Base-by-base conservation (phyloP, 92 coral and sea anemone species). In the Palythoa grandis region DNA sequence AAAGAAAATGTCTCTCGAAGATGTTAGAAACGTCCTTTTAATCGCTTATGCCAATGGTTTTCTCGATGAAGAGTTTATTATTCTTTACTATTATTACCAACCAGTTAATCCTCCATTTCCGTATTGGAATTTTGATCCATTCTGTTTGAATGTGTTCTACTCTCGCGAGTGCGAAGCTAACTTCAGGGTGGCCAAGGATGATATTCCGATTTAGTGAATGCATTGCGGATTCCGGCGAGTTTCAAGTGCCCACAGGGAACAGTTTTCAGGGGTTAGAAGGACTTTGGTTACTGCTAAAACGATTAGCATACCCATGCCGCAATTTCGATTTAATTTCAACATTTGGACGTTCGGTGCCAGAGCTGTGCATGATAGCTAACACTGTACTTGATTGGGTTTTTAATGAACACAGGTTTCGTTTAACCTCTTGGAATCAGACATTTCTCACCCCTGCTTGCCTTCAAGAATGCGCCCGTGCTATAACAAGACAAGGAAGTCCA, bases 151-250 rank as follows among this genome's bases (percentile, higher is more conserved):
- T 20, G 78, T 54, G 12, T 76, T 89, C 54, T 54, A 76, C 53
- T 58, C 92, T 40, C 57, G 82, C 35, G 90, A 90, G 72, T 87
- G 90, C 72, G 60, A 71, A 70, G 87, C 92, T 35, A 52, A 79
- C 35, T 86, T 90, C 60, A 67, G 90, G 19, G 86, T 87, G 56
- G 76, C 78, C 67, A 82, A 90, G 74, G 50, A 74, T 58, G 93
- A 90, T 70, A 15, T 89, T 72, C 80, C 74, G 35, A 54, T 70
- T 77, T 89, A 78, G 20, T 43, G 10, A 71, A 89, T 22, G 83
- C 87, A 25, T 70, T 89, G 48, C 86, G 77, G 83, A 74, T 89
- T 77, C 92, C 83, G 22, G 87, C 86, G 17, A 72, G 72, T 50
- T 66, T 66, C 70, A 66, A 66, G 25, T 10, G 63, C 5, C 4